These are phyloP conservation scores for Lamprologus speciosus DNA, from an alignment of 2,113 vertebrate genomes.

Conservation along the genomic window DNA sequence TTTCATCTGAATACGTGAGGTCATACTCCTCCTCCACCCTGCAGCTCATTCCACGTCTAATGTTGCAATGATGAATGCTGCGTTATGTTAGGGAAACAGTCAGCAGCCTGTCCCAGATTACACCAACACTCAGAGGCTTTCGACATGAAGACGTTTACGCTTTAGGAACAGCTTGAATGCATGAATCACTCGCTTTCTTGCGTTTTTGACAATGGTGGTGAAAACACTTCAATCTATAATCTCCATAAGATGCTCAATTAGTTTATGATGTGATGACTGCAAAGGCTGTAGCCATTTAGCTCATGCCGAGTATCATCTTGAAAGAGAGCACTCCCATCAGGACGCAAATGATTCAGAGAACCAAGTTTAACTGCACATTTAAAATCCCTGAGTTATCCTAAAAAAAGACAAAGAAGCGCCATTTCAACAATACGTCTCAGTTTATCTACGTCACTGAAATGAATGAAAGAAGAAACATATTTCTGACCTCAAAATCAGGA, in stretches of 20 bases:
- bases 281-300: background rate
- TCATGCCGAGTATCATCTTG: background rate
- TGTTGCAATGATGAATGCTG: background rate
- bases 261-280: background rate
- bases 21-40: background rate
- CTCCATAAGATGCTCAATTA: background rate
- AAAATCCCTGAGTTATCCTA: background rate
- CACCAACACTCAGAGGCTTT: background rate
- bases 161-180: background rate
- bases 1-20: background rate
- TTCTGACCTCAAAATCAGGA: background rate
- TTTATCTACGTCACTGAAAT: rapidly evolving
- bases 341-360: background rate
- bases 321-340: background rate
- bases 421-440: background rate
- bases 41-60: background rate
- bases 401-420: background rate
- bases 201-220: background rate
- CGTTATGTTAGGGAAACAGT: background rate
- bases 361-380: background rate
- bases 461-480: background rate
- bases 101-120: background rate
- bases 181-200: background rate
- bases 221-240: background rate
- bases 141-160: background rate